A percentile compares a stretch with the other conserved stretches of the same genome.
phyloP scores from a whole-genome alignment of 2,797 vertebrate species.

The Spondyliosoma cantharus region DNA sequence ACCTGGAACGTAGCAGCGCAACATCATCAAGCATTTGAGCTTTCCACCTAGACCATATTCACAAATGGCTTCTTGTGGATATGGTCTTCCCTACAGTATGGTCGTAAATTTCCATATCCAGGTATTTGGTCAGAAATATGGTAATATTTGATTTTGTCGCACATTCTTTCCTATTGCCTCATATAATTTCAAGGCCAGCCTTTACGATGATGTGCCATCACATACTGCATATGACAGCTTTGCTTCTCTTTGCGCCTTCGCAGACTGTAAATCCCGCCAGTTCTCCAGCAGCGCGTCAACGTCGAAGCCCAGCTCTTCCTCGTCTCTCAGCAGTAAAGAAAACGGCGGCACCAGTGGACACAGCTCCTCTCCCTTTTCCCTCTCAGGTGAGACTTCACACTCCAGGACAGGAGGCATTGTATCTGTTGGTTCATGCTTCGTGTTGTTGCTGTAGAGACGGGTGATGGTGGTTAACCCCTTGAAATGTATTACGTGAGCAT shows the following conservation, averaged over 20 bases:
- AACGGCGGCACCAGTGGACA: slow-evolving; percentile 91
- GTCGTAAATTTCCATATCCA: too few relatives aligned
- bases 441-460: slow-evolving; percentile 49
- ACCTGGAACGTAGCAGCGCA: too few relatives aligned
- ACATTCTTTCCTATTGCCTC: too few relatives aligned
- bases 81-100: too few relatives aligned
- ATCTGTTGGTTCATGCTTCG: not conserved
- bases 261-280: slow-evolving; percentile 95
- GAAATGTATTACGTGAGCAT: slow-evolving; percentile 9
- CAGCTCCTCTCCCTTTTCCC: slow-evolving; percentile 90
- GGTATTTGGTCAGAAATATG: too few relatives aligned
- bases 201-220: too few relatives aligned
- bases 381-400: slow-evolving; percentile 86
- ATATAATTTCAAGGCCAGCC: too few relatives aligned
- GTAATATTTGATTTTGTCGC: too few relatives aligned
- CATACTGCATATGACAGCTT: not conserved
- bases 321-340: slow-evolving; percentile 91
- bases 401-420: too few relatives aligned
- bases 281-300: slow-evolving; percentile 87
- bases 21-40: too few relatives aligned
- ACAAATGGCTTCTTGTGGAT: too few relatives aligned
- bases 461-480: slow-evolving; percentile 16
- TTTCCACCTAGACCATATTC: too few relatives aligned
- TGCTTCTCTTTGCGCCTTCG: slow-evolving; percentile 16
- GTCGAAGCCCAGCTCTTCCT: slow-evolving; percentile 91